phyloP scores from a whole-genome alignment of 2,888 invertebrate species.

The Priocnemis perturbator region DNA sequence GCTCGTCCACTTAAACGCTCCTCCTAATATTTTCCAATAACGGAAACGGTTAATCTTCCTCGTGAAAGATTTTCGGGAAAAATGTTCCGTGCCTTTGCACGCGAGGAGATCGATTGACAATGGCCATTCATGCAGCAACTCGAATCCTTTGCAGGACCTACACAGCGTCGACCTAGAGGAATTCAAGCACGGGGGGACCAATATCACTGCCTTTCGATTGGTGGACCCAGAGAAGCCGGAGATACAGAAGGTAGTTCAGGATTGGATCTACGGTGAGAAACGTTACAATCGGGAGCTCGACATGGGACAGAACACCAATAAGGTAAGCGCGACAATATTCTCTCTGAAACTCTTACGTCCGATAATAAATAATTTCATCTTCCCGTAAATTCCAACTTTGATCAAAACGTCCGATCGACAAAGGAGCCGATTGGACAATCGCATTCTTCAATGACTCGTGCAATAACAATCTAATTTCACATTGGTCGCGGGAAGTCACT shows the following conservation, averaged over 20 bases:
- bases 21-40: neutral
- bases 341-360: neutral
- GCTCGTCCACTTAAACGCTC: neutral
- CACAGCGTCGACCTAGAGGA: conserved; percentile 94
- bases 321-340: conserved; percentile 73
- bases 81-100: neutral
- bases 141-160: conserved; percentile 82
- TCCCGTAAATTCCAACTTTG: conserved; percentile 13
- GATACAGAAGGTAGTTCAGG: conserved; percentile 85
- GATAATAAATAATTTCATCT: neutral
- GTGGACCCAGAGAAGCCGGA: conserved; percentile 90
- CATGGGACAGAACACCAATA: conserved; percentile 78
- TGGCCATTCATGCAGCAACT: conserved; percentile 1
- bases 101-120: neutral
- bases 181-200: conserved; percentile 96
- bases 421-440: conserved; percentile 20
- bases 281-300: conserved; percentile 81
- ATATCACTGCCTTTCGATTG: conserved; percentile 94
- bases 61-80: too few relatives aligned
- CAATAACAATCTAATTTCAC: conserved; percentile 47
- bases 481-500: conserved; percentile 38
- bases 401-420: too few relatives aligned
- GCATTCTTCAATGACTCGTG: conserved; percentile 22
- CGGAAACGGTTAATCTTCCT: neutral
- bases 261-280: conserved; percentile 87